Evolutionary conservation across 2,113 vertebrate species (phyloP), one percentile per base, ranked within the genome.

Genomic region (Gavialis gangeticus): DNA sequence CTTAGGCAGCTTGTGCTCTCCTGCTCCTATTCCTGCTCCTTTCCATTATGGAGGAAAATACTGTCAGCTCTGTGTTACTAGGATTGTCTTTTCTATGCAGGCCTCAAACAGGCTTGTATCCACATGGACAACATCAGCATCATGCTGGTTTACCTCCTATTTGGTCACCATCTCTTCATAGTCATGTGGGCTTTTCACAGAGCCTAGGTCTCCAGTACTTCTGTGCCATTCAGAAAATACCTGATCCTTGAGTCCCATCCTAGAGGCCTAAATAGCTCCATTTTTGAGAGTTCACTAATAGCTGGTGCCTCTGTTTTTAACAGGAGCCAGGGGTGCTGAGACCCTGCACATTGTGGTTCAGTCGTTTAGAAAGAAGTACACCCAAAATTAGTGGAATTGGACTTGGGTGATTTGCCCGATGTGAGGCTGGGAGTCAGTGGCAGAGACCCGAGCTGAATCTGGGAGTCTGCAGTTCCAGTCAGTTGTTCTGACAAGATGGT

Each of bases 1-100:
- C 34, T 79, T 80, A 75, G 93, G 69, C 6, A 7, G 3, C 1
- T 93, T 87, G 10, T 1, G 83, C 85, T 88, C 85, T 69, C 59
- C 91, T 94, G 63, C 81, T 88, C 94, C 83, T 79, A 71, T 64
- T 90, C 12, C 84, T n/a, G 62, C 88, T 84, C 78, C 91, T 57
- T 75, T 62, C 62, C 17, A 12, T 55, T 64, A 75, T 4, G 1
- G 27, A 1, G 0, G 21, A 56, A 82, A 90, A 97, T 91, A 84
- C 92, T 85, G 69, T 46, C 91, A 82, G 77, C 92, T 90, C 69
- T 22, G 75, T 14, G 0, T 6, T 4, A 12, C 64, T 92, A 94
- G 89, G 75, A 77, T 66, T 92, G 93, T 64, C 91, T 86, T 94
- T 92, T 84, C 80, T 4, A 3, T 77, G 9, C 56, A 89, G 78